phyloP scores from a whole-genome alignment of 2,797 vertebrate species.

The Hyperoplus lanceolatus region DNA sequence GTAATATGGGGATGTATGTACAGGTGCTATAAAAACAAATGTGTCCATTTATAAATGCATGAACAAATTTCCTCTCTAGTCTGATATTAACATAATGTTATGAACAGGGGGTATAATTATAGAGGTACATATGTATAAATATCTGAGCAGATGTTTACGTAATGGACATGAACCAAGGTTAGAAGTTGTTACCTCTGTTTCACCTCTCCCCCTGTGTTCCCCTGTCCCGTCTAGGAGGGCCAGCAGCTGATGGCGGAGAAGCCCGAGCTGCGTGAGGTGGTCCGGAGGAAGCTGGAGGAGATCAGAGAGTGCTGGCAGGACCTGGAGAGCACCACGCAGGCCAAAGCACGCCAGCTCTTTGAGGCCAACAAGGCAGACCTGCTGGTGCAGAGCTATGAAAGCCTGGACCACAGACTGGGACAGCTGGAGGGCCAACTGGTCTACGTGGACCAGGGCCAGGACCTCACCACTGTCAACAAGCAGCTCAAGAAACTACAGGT shows the following conservation, averaged over 20 bases:
- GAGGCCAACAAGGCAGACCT: slow-evolving; percentile 91
- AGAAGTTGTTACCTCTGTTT: neutral
- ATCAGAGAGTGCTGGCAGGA: slow-evolving; percentile 93
- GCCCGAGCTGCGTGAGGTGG: slow-evolving; percentile 89
- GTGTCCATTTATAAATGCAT: too few relatives aligned
- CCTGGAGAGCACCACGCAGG: slow-evolving; percentile 91
- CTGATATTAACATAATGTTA: too few relatives aligned
- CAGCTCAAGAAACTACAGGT: slow-evolving; percentile 94
- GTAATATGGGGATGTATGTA: too few relatives aligned
- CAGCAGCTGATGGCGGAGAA: slow-evolving; percentile 93
- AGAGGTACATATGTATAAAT: too few relatives aligned
- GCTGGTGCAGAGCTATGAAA: slow-evolving; percentile 90
- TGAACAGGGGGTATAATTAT: too few relatives aligned
- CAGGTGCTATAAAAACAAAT: too few relatives aligned
- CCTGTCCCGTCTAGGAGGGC: slow-evolving; percentile 86
- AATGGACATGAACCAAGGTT: neutral
- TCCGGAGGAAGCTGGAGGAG: slow-evolving; percentile 90
- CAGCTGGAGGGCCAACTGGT: slow-evolving; percentile 91
- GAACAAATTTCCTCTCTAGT: too few relatives aligned
- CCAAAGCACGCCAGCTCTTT: slow-evolving; percentile 91
- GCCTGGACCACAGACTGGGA: slow-evolving; percentile 89
- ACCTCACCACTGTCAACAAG: slow-evolving; percentile 91
- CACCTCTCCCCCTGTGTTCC: neutral
- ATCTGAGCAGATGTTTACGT: too few relatives aligned
- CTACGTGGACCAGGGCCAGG: slow-evolving; percentile 87